Conservation (phyloP, 1,140 invertebrate genomes). For the Drosophila fuyamai region DNA sequence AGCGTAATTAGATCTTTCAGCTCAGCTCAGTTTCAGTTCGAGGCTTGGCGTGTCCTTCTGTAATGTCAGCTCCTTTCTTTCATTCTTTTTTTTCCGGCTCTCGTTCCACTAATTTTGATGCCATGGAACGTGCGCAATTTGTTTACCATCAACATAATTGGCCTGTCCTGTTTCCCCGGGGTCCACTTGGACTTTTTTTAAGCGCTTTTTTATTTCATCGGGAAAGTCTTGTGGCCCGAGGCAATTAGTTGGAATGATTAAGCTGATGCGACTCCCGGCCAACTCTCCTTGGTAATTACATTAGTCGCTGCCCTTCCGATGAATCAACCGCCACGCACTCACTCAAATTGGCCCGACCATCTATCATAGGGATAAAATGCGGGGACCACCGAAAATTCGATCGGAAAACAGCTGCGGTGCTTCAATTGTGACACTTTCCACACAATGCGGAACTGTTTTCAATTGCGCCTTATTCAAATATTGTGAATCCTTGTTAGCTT, state of each 20-base stretch:
- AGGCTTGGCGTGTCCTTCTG: conserved; percentile 65
- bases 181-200: conserved; percentile 74
- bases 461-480: conserved; percentile 54
- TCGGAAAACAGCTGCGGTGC: conserved; percentile 59
- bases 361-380: conserved; percentile 67
- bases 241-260: conserved; percentile 84
- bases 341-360: conserved; percentile 73
- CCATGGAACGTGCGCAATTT: conserved; percentile 83
- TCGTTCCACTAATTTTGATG: conserved; percentile 71
- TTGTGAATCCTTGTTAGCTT: conserved; percentile 49
- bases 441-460: conserved; percentile 49
- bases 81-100: conserved; percentile 33
- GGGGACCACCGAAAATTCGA: conserved; percentile 49
- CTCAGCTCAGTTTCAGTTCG: conserved; percentile 13
- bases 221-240: conserved; percentile 45
- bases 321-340: conserved; percentile 72
- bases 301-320: conserved; percentile 70
- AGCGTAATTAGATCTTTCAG: conserved; percentile 83
- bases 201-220: conserved; percentile 76
- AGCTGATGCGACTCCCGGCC: conserved; percentile 62
- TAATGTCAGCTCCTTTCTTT: conserved; percentile 51
- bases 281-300: conserved; percentile 70
- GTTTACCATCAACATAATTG: conserved; percentile 85
- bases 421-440: conserved; percentile 55
- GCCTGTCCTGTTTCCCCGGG: conserved; percentile 64